Evolutionary conservation across 2,797 vertebrate species (phyloP).

Genomic region (Rhinophrynus dorsalis): DNA sequence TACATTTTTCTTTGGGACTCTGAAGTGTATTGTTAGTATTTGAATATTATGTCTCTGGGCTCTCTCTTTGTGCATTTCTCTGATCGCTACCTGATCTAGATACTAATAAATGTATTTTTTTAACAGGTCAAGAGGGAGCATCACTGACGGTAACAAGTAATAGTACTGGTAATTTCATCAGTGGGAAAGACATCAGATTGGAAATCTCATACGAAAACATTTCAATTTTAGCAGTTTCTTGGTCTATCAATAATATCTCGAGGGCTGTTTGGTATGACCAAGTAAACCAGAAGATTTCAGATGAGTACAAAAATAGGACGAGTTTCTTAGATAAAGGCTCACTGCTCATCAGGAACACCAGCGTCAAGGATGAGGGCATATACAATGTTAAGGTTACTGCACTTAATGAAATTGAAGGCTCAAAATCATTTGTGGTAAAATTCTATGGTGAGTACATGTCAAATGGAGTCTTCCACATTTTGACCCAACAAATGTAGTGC

Average conservation of each 20-base stretch:
- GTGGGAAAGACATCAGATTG: background rate
- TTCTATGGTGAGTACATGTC: background rate
- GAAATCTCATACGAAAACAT: background rate
- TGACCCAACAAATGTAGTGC: too few species aligned
- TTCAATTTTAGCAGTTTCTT: background rate
- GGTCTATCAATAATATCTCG: background rate
- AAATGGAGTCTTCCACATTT: too few species aligned
- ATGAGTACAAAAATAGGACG: too few species aligned
- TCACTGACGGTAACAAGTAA: background rate
- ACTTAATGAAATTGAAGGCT: background rate
- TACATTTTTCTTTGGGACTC: too few species aligned
- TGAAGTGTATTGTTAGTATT: too few species aligned
- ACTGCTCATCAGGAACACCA: slow-evolving; percentile 51
- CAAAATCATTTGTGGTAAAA: background rate
- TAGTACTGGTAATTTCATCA: background rate
- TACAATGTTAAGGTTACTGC: background rate
- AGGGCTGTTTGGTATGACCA: background rate
- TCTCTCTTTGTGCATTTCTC: too few species aligned
- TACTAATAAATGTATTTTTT: too few species aligned
- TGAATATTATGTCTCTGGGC: too few species aligned
- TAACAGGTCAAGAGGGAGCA: background rate
- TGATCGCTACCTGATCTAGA: too few species aligned
- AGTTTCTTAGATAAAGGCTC: slow-evolving; percentile 40
- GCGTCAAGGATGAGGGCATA: background rate
- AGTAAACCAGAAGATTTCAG: too few species aligned